Percentiles rank a stretch among this genome's conserved stretches.
These are phyloP conservation scores for Sisyra nigra DNA, from an alignment of 2,888 invertebrate species.

Conservation along the genomic window DNA sequence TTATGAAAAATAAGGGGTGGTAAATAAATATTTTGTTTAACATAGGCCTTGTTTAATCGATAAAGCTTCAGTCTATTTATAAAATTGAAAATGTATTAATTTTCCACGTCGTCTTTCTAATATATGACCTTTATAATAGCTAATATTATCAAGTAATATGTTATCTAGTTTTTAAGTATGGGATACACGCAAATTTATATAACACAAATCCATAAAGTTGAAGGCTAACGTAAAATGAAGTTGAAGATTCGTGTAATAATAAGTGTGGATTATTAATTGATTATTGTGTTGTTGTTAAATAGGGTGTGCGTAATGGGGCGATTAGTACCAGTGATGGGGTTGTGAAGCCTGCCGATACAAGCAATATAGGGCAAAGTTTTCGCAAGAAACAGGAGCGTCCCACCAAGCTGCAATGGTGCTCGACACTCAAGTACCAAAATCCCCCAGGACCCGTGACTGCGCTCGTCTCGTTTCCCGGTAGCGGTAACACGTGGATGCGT, in stretches of 20 bases:
- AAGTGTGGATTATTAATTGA: slow-evolving; percentile 9
- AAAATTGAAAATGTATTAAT: no score
- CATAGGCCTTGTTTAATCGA: no score
- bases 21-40: no score
- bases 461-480: slow-evolving; percentile 66
- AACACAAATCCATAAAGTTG: neutral
- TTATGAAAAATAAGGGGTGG: no score
- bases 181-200: neutral
- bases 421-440: slow-evolving; percentile 27
- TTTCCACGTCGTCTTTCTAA: no score
- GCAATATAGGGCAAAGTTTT: slow-evolving; percentile 4
- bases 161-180: no score
- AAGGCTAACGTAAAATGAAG: neutral
- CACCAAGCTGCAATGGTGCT: slow-evolving; percentile 34
- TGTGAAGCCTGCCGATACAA: slow-evolving; percentile 2
- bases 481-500: slow-evolving; percentile 70
- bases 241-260: neutral
- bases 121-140: no score
- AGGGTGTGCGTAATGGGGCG: neutral
- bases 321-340: neutral
- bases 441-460: slow-evolving; percentile 39
- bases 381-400: slow-evolving; percentile 13
- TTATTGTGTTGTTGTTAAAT: no score
- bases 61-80: no score
- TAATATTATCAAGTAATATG: no score